Conservation (phyloP, 2,888 invertebrate genomes). For the Sarcophaga variegata region DNA sequence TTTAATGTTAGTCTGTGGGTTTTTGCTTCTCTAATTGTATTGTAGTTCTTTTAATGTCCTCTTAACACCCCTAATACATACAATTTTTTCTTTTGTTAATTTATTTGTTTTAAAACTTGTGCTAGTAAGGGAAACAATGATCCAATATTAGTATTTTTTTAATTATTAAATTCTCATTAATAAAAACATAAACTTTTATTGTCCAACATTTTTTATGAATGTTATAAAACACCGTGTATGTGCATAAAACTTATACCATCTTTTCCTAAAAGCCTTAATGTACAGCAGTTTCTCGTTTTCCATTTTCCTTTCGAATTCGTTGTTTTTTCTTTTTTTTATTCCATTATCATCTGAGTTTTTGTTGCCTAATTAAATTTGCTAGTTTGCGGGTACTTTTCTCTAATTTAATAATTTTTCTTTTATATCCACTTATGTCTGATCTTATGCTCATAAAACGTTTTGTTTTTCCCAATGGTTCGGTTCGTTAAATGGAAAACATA, state of each 20-base stretch:
- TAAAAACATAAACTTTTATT: not conserved
- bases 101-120: conserved; percentile 39
- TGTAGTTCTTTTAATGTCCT: conserved; percentile 50
- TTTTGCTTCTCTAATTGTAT: conserved; percentile 5
- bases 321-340: not conserved
- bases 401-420: not conserved
- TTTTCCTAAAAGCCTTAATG: not conserved
- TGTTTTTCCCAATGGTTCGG: too few relatives aligned
- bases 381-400: not conserved
- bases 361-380: not conserved
- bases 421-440: not conserved
- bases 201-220: not conserved
- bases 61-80: conserved; percentile 27
- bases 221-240: conserved; percentile 32
- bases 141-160: conserved; percentile 10
- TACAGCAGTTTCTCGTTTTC: not conserved
- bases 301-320: not conserved
- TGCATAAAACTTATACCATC: not conserved
- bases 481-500: too few relatives aligned
- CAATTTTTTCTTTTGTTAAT: not conserved
- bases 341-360: not conserved
- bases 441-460: too few relatives aligned
- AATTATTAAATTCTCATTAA: not conserved
- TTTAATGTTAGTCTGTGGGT: conserved; percentile 4
- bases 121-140: not conserved